Evolutionary conservation across 2,888 invertebrate genomes (phyloP), one percentile per base, ranked within the genome.

Genomic region (Morpho deidamia): DNA sequence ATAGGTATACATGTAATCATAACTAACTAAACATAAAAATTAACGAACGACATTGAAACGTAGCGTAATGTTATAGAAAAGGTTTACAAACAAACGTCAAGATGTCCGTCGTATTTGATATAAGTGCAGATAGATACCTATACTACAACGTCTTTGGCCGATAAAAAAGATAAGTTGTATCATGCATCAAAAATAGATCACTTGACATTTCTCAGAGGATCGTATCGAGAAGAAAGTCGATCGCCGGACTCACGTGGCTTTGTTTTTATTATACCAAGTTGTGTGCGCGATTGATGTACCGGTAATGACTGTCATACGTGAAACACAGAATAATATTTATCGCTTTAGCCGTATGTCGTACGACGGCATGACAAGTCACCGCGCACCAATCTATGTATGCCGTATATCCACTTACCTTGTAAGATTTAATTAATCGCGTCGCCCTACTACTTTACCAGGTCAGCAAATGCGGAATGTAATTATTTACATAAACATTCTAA

Each of bases 201-300:
- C 74, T 78, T 75, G 72, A 78, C 70, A 76, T 75, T 75, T 72
- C 71, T 74, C 72, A 67, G 67, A 56, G 70, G 69, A 63, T 75
- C 72, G 73, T 74, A 76, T 73, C 69, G 72, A 72, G 67, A 67
- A 67, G 66, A 70, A 69, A 71, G 63, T 64, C 65, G 72, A 67
- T 65, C 65, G 65, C 59, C 65, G 65, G 64, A 70, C 81, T 86
- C 88, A 86, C 87, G 84, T 87, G 87, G 76, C 74, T 79, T 81
- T 88, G 87, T 89, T 86, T 87, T 85, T 84, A 82, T 83, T 83
- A 79, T 81, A 73, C 78, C 70, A 69, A 66, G 68, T 64, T 61
- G 65, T 64, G 65, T 64, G 57, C 68, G 63, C 61, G 67, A 23
- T 23, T 23, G 69, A 71, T 39, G 40, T 81, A 80, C 76, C 78